phyloP scores from a whole-genome alignment of 1,140 invertebrate species.

The Drosophila erecta region DNA sequence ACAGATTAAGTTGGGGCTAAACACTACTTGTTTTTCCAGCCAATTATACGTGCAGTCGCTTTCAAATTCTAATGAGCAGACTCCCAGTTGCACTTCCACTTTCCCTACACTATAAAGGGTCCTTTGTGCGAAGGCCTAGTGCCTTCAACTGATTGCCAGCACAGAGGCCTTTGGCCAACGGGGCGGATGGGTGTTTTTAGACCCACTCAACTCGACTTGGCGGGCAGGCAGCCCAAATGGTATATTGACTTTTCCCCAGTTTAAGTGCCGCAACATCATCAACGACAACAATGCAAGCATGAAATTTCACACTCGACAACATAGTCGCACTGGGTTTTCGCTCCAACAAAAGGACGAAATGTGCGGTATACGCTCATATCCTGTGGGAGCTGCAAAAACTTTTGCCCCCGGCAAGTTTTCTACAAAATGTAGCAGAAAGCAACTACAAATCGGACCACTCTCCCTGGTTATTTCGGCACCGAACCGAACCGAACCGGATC shows the following conservation, averaged over 20 bases:
- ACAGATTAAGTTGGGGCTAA: not conserved
- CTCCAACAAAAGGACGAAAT: slow-evolving; percentile 45
- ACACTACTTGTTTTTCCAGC: not conserved
- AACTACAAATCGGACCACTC: slow-evolving; percentile 72
- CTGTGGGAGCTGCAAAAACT: slow-evolving; percentile 73
- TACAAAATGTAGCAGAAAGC: slow-evolving; percentile 71
- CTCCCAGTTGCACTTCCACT: slow-evolving; percentile 10
- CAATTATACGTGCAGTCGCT: slow-evolving; percentile 6
- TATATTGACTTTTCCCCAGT: slow-evolving; percentile 57
- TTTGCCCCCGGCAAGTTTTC: slow-evolving; percentile 57
- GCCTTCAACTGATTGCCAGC: not conserved
- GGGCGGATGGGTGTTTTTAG: slow-evolving; percentile 29
- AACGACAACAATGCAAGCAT: slow-evolving; percentile 74
- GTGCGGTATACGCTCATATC: slow-evolving; percentile 52
- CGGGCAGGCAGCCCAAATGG: slow-evolving; percentile 15
- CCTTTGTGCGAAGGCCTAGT: not conserved
- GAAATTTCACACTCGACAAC: slow-evolving; percentile 80
- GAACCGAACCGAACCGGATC: not conserved
- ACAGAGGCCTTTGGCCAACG: not conserved
- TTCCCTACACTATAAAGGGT: slow-evolving; percentile 11
- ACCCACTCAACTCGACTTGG: slow-evolving; percentile 11
- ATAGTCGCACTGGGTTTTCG: slow-evolving; percentile 50
- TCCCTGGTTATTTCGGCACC: not conserved
- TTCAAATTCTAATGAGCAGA: slow-evolving; percentile 27
- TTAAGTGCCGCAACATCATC: slow-evolving; percentile 67